Evolutionary conservation across 2,797 vertebrate species (phyloP), one percentile per base, ranked within the genome.

Genomic region (Xerus rutilus): DNA sequence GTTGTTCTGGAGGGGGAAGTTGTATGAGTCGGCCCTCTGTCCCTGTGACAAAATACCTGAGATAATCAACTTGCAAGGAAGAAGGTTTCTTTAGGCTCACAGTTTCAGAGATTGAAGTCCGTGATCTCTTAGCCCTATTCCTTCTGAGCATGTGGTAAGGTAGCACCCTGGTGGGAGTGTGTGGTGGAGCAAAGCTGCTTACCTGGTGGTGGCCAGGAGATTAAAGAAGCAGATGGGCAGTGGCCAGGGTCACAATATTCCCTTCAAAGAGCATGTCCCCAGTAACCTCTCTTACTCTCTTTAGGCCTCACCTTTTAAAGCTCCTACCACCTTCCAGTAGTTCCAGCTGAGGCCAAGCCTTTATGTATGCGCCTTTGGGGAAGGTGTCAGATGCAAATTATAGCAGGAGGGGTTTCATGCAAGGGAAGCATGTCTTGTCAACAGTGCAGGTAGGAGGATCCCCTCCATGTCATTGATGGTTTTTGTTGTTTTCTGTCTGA

Each of bases 391-490:
- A 49, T 89, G 35, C 67, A 32, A 64, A 28, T 5, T 5, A 5
- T 0, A 32, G 30, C 52, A 81, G 39, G 30, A 88, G 7, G 14
- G 72, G 45, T 28, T 57, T 59, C 7, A 5, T 74, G 25, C n/a
- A 73, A 32, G 12, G 35, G 52, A 14, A 86, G 8, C 39, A 73
- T 45, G 49, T 5, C 15, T 64, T 47, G 1, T 30, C 11, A 35
- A 11, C 17, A 32, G 0, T 47, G 12, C 74, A 45, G 11, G 3
- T 3, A 45, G 30, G 15, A 12, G 73, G 1, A 10, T 2, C 39
- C n/a, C 43, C 4, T 32, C 64, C 30, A n/a, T 32, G 67, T 86
- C 64, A 69, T 32, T 45, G 35, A 13, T 43, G 32, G 62, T 32
- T 49, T 64, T 67, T 89, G 30, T 11, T 62, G 30, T 64, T 70